These are phyloP conservation scores for Probosciger aterrimus DNA, from an alignment of 2,113 vertebrate genomes.

Conservation along the genomic window DNA sequence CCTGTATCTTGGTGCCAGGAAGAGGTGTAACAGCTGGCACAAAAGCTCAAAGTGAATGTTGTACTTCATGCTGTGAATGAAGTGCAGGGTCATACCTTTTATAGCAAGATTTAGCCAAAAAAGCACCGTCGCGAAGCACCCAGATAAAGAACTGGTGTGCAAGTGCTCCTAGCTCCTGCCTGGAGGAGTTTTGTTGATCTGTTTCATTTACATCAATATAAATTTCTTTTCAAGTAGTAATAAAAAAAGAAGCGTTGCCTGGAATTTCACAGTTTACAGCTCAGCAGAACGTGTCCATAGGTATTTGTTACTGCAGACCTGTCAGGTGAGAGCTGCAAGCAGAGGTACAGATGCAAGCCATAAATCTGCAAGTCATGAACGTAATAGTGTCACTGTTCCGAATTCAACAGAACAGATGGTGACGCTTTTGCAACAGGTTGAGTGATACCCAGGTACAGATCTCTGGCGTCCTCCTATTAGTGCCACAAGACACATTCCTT, in stretches of 20 bases:
- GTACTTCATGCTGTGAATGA: not conserved
- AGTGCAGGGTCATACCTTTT: not conserved
- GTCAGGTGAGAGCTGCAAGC: not conserved
- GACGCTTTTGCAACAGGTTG: not conserved
- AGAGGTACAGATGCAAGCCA: not conserved
- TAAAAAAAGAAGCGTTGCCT: not conserved
- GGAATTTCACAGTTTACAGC: not conserved
- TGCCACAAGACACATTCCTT: not conserved
- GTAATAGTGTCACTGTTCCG: rapidly evolving
- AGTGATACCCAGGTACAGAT: not conserved
- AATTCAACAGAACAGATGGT: not conserved
- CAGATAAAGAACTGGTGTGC: not conserved
- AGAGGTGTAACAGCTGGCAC: not conserved
- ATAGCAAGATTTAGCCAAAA: rapidly evolving
- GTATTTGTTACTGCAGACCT: not conserved
- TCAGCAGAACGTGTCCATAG: not conserved
- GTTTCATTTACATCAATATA: not conserved
- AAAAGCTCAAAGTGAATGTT: not conserved
- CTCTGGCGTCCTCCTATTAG: not conserved
- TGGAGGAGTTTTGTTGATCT: not conserved
- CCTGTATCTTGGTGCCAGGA: rapidly evolving
- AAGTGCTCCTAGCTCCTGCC: not conserved
- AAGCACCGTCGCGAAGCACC: not conserved
- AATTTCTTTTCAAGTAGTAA: not conserved
- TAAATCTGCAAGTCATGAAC: not conserved